These are phyloP conservation scores for human DNA, from an alignment of 2,113 vertebrate genomes.

Conservation along the genomic window DNA sequence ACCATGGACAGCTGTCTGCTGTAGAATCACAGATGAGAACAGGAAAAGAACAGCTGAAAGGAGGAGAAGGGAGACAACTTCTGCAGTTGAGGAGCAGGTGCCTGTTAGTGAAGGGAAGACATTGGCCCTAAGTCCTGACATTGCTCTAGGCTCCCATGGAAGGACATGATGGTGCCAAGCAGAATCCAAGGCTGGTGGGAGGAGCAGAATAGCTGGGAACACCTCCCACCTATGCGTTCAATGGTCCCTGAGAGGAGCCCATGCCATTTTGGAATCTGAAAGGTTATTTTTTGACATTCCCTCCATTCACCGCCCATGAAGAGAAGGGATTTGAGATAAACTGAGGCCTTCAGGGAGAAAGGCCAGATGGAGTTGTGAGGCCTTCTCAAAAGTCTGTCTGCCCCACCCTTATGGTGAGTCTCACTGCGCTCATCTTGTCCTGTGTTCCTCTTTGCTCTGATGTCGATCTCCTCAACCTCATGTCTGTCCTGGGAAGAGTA, in stretches of 20 bases:
- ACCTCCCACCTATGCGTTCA: too few relatives aligned
- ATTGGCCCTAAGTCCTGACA: neutral
- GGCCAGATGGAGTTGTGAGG: neutral
- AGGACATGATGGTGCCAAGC: too few relatives aligned
- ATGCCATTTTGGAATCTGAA: too few relatives aligned
- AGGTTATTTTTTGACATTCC: too few relatives aligned
- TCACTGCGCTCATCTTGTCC: neutral
- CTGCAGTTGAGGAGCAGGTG: neutral
- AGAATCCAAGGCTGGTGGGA: too few relatives aligned
- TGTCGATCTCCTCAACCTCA: neutral
- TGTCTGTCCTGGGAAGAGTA: neutral
- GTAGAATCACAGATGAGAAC: neutral
- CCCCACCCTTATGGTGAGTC: neutral
- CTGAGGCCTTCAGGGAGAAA: neutral
- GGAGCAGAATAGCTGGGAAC: too few relatives aligned
- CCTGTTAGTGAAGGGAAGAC: neutral
- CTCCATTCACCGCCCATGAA: too few relatives aligned
- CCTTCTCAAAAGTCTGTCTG: too few relatives aligned
- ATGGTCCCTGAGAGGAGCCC: too few relatives aligned
- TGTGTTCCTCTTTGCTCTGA: neutral
- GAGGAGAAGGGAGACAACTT: neutral
- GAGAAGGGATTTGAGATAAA: too few relatives aligned
- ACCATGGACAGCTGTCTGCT: neutral
- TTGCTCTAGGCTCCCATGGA: neutral
- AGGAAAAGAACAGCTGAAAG: neutral